phyloP scores from a whole-genome alignment of 2,113 vertebrate genomes.

The Zosterops pallidus region DNA sequence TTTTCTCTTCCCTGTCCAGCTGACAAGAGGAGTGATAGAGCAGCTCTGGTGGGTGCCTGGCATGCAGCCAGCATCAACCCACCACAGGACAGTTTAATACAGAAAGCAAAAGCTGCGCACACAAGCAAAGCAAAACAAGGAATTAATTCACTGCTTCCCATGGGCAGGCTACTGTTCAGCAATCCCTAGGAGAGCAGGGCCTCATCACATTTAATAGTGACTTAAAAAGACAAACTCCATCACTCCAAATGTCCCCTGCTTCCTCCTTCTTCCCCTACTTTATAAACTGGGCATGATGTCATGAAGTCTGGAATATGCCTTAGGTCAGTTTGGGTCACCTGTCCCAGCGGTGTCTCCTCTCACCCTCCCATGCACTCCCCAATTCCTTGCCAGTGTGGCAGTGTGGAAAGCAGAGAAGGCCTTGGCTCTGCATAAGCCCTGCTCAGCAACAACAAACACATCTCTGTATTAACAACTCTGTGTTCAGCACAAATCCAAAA shows the following conservation, averaged over 20 bases:
- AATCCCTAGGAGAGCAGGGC: background rate
- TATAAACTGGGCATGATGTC: background rate
- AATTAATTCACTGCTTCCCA: background rate
- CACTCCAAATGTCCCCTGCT: background rate
- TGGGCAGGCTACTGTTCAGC: background rate
- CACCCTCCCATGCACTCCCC: rapidly evolving
- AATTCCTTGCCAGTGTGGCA: background rate
- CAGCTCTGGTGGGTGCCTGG: background rate
- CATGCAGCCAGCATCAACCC: background rate
- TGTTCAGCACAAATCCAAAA: background rate
- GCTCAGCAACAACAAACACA: background rate
- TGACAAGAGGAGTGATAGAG: background rate
- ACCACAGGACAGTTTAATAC: background rate
- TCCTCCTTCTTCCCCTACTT: background rate
- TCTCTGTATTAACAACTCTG: rapidly evolving
- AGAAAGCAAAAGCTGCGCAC: background rate
- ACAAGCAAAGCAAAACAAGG: background rate
- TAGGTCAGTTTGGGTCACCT: background rate
- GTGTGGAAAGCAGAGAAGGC: background rate
- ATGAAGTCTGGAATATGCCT: rapidly evolving
- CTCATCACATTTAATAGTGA: background rate
- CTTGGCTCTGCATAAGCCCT: background rate
- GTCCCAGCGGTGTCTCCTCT: background rate
- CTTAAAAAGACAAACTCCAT: background rate
- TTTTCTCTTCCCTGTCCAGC: background rate